Evolutionary conservation across 2,888 invertebrate genomes (phyloP).

Genomic region (Drosophila subquinaria): DNA sequence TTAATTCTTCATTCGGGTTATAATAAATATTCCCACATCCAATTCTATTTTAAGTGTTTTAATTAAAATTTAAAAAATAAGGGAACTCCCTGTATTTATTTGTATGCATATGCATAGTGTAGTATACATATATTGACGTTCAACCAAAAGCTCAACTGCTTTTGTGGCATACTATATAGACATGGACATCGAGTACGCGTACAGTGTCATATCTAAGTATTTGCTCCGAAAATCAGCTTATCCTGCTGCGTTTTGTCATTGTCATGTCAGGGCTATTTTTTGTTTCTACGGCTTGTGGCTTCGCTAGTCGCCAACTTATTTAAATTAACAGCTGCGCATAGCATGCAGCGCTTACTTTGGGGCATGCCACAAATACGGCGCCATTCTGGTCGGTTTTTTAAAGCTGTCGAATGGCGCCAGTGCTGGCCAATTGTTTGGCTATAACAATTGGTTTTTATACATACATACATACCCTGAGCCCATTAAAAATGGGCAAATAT

Average conservation of each 20-base stretch:
- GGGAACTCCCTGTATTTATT: not conserved
- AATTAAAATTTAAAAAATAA: too few species aligned
- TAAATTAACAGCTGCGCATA: slow-evolving; percentile 46
- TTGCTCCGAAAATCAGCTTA: slow-evolving; percentile 15
- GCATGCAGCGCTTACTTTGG: not conserved
- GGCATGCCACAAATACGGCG: not conserved
- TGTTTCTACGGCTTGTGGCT: slow-evolving; percentile 24
- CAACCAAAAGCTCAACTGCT: not conserved
- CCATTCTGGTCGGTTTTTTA: not conserved
- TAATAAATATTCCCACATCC: not conserved
- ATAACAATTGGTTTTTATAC: not conserved
- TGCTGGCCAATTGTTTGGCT: slow-evolving; percentile 1
- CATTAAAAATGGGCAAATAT: too few species aligned
- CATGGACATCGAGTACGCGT: not conserved
- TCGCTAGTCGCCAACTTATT: slow-evolving; percentile 38
- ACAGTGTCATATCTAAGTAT: not conserved
- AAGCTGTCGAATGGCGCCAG: not conserved
- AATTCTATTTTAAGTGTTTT: not conserved
- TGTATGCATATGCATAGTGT: too few species aligned
- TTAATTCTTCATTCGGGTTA: not conserved
- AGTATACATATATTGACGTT: not conserved
- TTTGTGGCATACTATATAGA: not conserved
- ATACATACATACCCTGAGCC: too few species aligned
- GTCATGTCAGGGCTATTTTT: slow-evolving; percentile 30
- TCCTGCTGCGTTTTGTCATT: slow-evolving; percentile 17